Conservation (phyloP, 2,888 invertebrate species). For the Brachylomia viminalis region DNA sequence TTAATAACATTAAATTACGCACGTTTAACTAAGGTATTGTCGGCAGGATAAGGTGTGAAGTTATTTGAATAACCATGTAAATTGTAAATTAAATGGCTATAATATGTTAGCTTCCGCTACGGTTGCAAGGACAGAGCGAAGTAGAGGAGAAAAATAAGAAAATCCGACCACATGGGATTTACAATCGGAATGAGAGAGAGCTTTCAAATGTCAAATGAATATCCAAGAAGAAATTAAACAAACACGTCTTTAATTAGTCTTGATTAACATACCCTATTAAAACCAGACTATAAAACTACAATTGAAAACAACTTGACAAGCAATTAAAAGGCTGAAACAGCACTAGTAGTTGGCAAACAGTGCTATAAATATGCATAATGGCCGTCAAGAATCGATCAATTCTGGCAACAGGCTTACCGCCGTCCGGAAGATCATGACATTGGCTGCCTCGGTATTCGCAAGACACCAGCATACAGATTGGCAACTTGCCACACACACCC, state of each 20-base stretch:
- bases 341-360: conserved; percentile 45
- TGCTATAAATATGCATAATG: conserved; percentile 60
- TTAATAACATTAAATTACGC: conserved; percentile 42
- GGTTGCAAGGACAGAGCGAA: conserved; percentile 6
- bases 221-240: background rate
- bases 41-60: conserved; percentile 31
- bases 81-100: conserved; percentile 27
- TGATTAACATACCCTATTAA: conserved; percentile 37
- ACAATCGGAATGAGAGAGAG: background rate
- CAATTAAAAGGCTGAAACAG: conserved; percentile 51
- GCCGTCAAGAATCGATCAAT: conserved; percentile 66
- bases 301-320: conserved; percentile 38
- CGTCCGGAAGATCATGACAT: conserved; percentile 73
- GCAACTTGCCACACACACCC: conserved; percentile 67
- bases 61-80: conserved; percentile 45
- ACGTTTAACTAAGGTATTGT: conserved; percentile 30
- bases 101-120: background rate
- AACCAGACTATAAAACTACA: conserved; percentile 41
- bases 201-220: background rate
- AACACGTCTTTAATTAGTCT: conserved; percentile 26
- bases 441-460: conserved; percentile 64
- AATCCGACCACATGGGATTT: background rate
- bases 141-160: background rate
- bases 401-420: conserved; percentile 61
- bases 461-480: conserved; percentile 61